These are phyloP conservation scores for Channa maculata DNA, from an alignment of 2,113 vertebrate genomes.

Conservation along the genomic window DNA sequence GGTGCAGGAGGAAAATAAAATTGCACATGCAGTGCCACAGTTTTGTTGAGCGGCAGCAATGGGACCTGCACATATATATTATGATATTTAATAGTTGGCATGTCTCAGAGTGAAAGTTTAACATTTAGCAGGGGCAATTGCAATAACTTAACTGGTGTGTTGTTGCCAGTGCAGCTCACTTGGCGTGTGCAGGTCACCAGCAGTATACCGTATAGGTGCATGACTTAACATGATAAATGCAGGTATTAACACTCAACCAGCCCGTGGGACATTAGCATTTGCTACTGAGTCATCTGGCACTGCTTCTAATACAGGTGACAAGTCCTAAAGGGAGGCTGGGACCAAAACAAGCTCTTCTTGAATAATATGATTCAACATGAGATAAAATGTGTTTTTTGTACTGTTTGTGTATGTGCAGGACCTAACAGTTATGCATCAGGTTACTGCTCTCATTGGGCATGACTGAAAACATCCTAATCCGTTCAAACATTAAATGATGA, in stretches of 20 bases:
- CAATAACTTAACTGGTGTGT: too few relatives aligned
- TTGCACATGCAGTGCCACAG: slow-evolving; percentile 37
- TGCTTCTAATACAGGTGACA: slow-evolving; percentile 14
- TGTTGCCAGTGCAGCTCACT: background rate
- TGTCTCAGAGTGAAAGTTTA: too few relatives aligned
- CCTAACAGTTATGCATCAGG: background rate
- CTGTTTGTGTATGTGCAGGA: background rate
- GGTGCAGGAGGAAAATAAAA: slow-evolving; percentile 4
- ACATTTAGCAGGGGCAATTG: too few relatives aligned
- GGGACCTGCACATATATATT: slow-evolving; percentile 30
- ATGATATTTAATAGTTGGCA: too few relatives aligned
- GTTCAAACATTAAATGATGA: slow-evolving; percentile 1
- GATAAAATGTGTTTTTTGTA: background rate
- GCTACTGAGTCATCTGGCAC: background rate
- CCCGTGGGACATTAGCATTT: slow-evolving; percentile 15
- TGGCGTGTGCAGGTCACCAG: background rate
- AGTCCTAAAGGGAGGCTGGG: slow-evolving; percentile 5
- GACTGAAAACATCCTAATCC: background rate
- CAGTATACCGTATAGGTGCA: background rate
- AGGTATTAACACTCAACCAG: slow-evolving; percentile 31
- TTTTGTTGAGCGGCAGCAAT: slow-evolving; percentile 21
- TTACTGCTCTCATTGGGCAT: too few relatives aligned
- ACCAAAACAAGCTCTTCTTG: slow-evolving; percentile 10
- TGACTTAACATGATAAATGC: background rate
- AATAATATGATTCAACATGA: background rate